Base-by-base conservation (phyloP, 2,888 invertebrate genomes). In the Xestoiulus laeticollis region DNA sequence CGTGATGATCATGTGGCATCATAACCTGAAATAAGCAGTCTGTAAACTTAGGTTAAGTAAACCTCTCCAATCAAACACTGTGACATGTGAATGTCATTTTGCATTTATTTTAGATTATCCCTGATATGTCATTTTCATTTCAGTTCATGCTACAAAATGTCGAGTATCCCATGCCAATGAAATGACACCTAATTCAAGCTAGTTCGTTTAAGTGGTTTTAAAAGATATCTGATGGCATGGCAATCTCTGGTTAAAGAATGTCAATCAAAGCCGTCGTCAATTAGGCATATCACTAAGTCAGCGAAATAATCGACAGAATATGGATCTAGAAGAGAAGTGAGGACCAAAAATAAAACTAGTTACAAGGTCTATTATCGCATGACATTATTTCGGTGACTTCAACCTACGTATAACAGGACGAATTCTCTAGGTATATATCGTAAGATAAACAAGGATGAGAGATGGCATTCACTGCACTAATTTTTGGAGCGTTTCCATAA, bases 351-450 rank as follows among this genome's bases (percentile, higher is more conserved):
- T 59, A 59, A 59, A 59, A 59, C 53, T 59, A 59, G 53, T 59
- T 59, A 59, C 53, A 59, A 59, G 53, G 53, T 59, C 53, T 59
- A 59, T 59, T 59, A 59, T 59, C 53, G 53, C 53, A n/a, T 59
- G 53, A 59, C 53, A 59, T 59, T 59, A 59, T n/a, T 59, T n/a
- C n/a, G 6, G 53, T 59, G 53, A 59, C 19, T 59, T 59, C 53
- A n/a, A 59, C 53, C n/a, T 19, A 48, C 19, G 53, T n/a, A 6
- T n/a, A 59, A 59, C 6, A 59, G n/a, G 53, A 59, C n/a, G n/a
- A 59, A 19, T 59, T 59, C 2, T 1, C 0, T 59, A 59, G 53
- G n/a, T n/a, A 6, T 59, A n/a, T 59, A n/a, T n/a, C 53, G 19
- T 3, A 14, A 19, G 48, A 48, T 48, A 48, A 59, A 59, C 53